Evolutionary conservation across 2,888 invertebrate species (phyloP), one percentile per base, ranked within the genome.

Genomic region (Lithophane socia): DNA sequence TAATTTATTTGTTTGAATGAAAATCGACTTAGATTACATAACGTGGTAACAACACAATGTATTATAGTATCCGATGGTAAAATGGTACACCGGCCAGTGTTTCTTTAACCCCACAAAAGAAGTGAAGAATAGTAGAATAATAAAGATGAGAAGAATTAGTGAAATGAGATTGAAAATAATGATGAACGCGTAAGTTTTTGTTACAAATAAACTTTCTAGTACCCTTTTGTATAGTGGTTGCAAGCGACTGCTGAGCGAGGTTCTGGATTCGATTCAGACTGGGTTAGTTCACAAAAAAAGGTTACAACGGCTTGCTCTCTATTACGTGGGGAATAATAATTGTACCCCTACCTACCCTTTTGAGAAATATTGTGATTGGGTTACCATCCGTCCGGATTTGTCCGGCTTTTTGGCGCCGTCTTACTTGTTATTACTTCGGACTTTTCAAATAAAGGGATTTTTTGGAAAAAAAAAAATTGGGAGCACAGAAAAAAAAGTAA

Each of bases 71-170:
- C 10, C 1, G 3, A 65, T 79, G 64, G 21, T 58, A 16, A 42
- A 24, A 74, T 75, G 47, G 1, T 42, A 49, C 21, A 81, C 60
- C 60, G 54, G 65, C 76, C 18, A 81, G 76, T 42, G 60, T 75
- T 81, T 80, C 61, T 58, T 10, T 1, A 68, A 29, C 1, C 44
- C 64, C 52, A 68, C 29, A 64, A 60, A 42, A 54, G 1, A 49
- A 29, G 0, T 56, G 13, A 56, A 49, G 8, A 18, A 52, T 1
- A 47, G 16, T 16, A 77, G 2, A 76, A 29, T 24, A 16, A n/a
- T 21, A 16, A n/a, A 37, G 8, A 67, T 76, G 65, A 61, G 4
- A 75, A 64, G 16, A 37, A 56, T 63, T 18, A 8, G 10, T 56
- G 37, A 56, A 63, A 71, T 78, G 63, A 47, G 9, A 21, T 9